Conservation (phyloP, 2,797 vertebrate species). For the Darevskia nairensis region DNA sequence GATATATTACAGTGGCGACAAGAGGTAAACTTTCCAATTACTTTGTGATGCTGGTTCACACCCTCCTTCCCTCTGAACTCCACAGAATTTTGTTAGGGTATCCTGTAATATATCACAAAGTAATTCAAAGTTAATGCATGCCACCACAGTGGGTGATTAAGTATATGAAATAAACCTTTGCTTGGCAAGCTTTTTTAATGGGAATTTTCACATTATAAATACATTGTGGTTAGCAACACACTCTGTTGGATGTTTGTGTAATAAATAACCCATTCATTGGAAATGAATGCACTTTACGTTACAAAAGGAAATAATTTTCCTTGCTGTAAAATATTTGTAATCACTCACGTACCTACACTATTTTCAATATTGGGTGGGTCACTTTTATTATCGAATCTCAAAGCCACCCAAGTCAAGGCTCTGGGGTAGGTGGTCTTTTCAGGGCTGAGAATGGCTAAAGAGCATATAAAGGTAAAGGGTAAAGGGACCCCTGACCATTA, state of each 20-base stretch:
- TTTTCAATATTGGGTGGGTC: background rate
- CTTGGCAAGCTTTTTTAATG: constrained; percentile 8
- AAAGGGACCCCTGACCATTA: too few species aligned
- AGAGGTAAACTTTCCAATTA: constrained; percentile 25
- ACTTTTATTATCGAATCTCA: background rate
- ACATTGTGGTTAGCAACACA: constrained; percentile 19
- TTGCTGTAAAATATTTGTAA: background rate
- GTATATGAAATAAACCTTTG: background rate
- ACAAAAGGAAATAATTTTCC: background rate
- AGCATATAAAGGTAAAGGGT: too few species aligned
- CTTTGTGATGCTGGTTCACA: background rate
- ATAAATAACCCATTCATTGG: constrained; percentile 33
- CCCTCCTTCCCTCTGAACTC: constrained; percentile 3
- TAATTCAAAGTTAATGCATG: background rate
- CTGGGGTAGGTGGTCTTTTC: background rate
- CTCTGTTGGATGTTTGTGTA: background rate
- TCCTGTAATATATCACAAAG: rapidly evolving
- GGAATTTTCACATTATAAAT: background rate
- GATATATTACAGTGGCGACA: rapidly evolving
- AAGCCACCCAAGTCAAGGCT: background rate
- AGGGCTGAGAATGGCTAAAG: background rate
- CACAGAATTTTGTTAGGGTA: rapidly evolving
- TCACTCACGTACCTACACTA: background rate
- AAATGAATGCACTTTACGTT: constrained; percentile 17
- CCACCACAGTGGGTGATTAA: rapidly evolving